A percentile compares a stretch with the other conserved stretches of the same genome.
phyloP scores from a whole-genome alignment of 1,140 invertebrate species.

The Matsumurasca onukii region DNA sequence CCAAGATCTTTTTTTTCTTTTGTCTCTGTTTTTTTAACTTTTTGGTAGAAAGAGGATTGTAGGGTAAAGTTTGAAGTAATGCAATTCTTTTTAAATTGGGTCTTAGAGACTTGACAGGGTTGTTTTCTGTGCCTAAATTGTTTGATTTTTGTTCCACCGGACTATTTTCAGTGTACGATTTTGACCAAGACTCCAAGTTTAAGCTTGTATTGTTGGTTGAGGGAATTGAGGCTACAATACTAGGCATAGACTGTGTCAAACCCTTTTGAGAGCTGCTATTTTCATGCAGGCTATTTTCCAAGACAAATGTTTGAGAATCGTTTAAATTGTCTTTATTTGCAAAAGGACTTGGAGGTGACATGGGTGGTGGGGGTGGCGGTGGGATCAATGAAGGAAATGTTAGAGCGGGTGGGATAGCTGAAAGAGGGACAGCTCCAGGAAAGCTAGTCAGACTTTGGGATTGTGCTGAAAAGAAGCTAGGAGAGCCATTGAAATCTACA shows the following conservation, averaged over 20 bases:
- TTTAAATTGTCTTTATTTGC: no score
- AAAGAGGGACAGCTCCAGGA: neutral
- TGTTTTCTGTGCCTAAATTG: neutral
- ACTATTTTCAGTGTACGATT: neutral
- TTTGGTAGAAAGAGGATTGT: neutral
- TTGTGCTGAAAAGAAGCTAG: neutral
- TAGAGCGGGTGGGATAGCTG: neutral
- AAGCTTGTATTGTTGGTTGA: neutral
- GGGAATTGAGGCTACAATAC: neutral
- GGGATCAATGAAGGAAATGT: neutral
- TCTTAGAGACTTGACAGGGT: neutral
- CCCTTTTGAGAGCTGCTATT: neutral
- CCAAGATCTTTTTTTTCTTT: neutral
- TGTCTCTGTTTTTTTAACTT: neutral
- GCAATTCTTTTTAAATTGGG: neutral
- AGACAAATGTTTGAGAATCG: neutral
- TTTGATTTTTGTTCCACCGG: neutral
- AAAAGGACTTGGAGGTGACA: neutral
- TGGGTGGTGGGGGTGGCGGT: conserved; percentile 13
- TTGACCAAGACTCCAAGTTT: neutral
- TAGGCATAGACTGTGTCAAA: neutral
- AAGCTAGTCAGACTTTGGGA: neutral
- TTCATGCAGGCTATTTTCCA: neutral
- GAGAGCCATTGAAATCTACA: neutral
- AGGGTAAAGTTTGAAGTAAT: neutral